A percentile compares a stretch with the other conserved stretches of the same genome.
phyloP scores from a whole-genome alignment of 2,888 invertebrate genomes.

The Chrysotoxum bicinctum region DNA sequence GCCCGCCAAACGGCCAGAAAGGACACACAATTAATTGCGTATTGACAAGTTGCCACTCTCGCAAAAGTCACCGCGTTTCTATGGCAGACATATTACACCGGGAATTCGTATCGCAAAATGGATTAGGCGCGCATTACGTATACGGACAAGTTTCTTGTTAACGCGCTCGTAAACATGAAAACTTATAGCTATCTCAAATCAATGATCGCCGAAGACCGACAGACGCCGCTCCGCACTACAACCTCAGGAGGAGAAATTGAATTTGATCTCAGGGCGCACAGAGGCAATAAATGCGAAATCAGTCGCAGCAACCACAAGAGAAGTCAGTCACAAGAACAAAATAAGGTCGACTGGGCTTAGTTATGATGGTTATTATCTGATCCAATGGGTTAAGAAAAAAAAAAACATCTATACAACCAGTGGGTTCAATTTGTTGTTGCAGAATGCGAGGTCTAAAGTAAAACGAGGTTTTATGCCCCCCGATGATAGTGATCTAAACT shows the following conservation, averaged over 20 bases:
- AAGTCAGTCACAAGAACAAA: slow-evolving; percentile 11
- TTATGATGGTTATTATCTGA: slow-evolving; percentile 25
- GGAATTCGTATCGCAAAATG: slow-evolving; percentile 51
- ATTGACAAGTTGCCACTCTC: slow-evolving; percentile 68
- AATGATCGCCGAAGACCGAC: slow-evolving; percentile 24
- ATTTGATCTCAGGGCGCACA: slow-evolving; percentile 33
- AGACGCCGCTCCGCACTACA: background rate
- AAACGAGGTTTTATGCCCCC: slow-evolving; percentile 31
- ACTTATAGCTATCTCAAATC: slow-evolving; percentile 51
- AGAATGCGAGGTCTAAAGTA: slow-evolving; percentile 42
- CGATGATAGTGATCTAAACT: slow-evolving; percentile 48
- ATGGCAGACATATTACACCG: background rate
- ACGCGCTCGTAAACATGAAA: slow-evolving; percentile 65
- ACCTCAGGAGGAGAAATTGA: slow-evolving; percentile 45
- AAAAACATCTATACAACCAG: background rate
- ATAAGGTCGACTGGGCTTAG: slow-evolving; percentile 9
- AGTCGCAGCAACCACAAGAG: slow-evolving; percentile 28
- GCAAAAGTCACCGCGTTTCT: slow-evolving; percentile 13
- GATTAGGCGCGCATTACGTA: slow-evolving; percentile 26
- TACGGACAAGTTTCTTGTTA: slow-evolving; percentile 62
- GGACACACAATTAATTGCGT: slow-evolving; percentile 71
- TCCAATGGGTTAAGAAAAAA: background rate
- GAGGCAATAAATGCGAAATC: slow-evolving; percentile 39
- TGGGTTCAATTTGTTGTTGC: slow-evolving; percentile 2
- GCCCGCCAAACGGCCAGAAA: slow-evolving; percentile 40